Percentiles rank a stretch among this genome's conserved stretches.
These are phyloP conservation scores for Hemaris fuciformis DNA, from an alignment of 2,888 invertebrate species.

Conservation along the genomic window DNA sequence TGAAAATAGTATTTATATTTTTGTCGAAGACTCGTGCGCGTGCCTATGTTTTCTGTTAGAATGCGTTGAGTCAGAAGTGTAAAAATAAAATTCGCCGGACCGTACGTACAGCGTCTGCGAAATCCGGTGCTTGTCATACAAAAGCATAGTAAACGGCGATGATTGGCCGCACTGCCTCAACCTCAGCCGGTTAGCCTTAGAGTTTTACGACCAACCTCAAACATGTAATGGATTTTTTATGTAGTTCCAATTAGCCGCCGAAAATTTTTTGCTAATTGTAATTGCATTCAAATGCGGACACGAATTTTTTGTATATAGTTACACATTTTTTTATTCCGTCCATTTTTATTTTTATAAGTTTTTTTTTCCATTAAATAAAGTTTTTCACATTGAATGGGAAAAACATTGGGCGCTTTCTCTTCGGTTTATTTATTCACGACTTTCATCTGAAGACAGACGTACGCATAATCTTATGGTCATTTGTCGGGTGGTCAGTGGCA, in stretches of 20 bases:
- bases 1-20: not conserved
- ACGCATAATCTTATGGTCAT: slow-evolving; percentile 45
- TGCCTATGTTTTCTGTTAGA: not conserved
- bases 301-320: not conserved
- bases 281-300: not conserved
- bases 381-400: not conserved
- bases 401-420: slow-evolving; percentile 21
- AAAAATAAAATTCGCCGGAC: not conserved
- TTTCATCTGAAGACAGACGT: slow-evolving; percentile 33
- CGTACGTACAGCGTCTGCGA: not conserved
- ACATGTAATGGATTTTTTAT: slow-evolving; percentile 5
- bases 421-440: slow-evolving; percentile 26
- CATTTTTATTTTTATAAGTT: not conserved
- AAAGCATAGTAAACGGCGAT: not conserved
- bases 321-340: not conserved
- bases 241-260: not conserved
- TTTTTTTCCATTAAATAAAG: not conserved
- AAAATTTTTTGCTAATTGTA: not conserved
- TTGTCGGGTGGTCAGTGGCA: slow-evolving; percentile 59
- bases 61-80: not conserved
- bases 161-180: not conserved
- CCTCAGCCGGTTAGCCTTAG: not conserved
- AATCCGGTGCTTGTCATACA: not conserved
- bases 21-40: not conserved
- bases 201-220: not conserved